Evolutionary conservation across 1,140 invertebrate genomes (phyloP).

Genomic region (Meloidogyne floridensis): DNA sequence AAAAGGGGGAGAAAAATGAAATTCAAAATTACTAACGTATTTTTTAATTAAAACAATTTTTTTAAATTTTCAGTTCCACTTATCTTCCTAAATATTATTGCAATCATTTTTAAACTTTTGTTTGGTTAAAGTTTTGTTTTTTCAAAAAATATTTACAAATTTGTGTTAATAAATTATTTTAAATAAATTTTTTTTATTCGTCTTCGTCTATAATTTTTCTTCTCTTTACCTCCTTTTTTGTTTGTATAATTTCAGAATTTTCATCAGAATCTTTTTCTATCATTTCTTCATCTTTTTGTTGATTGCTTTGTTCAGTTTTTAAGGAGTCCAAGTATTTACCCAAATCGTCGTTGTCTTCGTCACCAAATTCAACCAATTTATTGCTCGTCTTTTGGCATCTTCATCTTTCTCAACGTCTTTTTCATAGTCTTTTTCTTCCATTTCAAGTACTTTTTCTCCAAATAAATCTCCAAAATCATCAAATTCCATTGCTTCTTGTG

Average conservation of each 20-base stretch:
- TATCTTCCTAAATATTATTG: constrained; percentile 55
- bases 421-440: not conserved
- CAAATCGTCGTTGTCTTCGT: not conserved
- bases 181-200: not conserved
- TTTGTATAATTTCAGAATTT: constrained; percentile 6
- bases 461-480: not conserved
- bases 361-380: not conserved
- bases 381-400: not conserved
- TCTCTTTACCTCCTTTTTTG: not conserved
- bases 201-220: constrained; percentile 5
- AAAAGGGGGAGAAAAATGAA: no score
- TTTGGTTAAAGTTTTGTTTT: constrained; percentile 24
- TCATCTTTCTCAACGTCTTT: not conserved
- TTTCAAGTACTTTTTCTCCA: not conserved
- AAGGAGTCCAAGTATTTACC: not conserved
- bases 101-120: constrained; percentile 45
- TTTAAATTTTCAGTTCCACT: constrained; percentile 55
- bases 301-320: not conserved
- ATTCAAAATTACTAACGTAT: no score
- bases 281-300: constrained; percentile 1
- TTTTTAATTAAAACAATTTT: not conserved
- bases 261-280: constrained; percentile 1
- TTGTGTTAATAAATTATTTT: not conserved
- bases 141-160: not conserved
- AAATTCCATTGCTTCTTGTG: not conserved